These are phyloP conservation scores for Tadarida brasiliensis DNA, from an alignment of 2,797 vertebrate genomes.

Conservation along the genomic window DNA sequence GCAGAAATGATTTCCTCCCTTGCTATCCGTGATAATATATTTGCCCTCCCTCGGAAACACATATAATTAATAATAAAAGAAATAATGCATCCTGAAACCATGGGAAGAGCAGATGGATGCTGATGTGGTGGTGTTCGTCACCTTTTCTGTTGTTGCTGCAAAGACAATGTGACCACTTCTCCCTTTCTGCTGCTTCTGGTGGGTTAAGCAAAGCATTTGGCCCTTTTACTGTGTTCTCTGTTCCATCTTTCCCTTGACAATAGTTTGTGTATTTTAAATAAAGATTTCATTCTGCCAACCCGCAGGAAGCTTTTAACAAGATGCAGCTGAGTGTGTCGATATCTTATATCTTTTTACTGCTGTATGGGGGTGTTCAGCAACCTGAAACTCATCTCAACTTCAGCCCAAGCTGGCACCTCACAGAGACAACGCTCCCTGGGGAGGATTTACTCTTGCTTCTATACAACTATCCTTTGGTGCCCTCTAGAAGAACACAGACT, in stretches of 20 bases:
- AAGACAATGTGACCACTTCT: conserved; percentile 49
- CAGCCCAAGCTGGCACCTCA: conserved; percentile 74
- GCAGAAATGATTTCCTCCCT: conserved; percentile 73
- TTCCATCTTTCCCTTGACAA: conserved; percentile 87
- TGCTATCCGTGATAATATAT: conserved; percentile 75
- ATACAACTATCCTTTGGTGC: not conserved
- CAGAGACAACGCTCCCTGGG: conserved; percentile 59
- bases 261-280: conserved; percentile 91
- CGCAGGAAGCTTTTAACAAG: conserved; percentile 91
- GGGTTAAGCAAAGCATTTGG: conserved; percentile 85
- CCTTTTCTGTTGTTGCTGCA: conserved; percentile 57
- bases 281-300: conserved; percentile 90
- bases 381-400: conserved; percentile 84
- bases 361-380: conserved; percentile 81
- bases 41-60: conserved; percentile 57
- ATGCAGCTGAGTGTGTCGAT: conserved; percentile 87
- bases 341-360: conserved; percentile 87
- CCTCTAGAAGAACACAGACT: conserved; percentile 22
- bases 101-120: conserved; percentile 71
- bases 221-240: conserved; percentile 82
- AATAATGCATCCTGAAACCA: conserved; percentile 82
- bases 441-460: conserved; percentile 45
- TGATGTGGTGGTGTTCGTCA: conserved; percentile 52
- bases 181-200: conserved; percentile 61
- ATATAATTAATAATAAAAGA: conserved; percentile 87